Conservation (phyloP, 2,888 invertebrate genomes). For the Caenorhabditis sp. region DNA sequence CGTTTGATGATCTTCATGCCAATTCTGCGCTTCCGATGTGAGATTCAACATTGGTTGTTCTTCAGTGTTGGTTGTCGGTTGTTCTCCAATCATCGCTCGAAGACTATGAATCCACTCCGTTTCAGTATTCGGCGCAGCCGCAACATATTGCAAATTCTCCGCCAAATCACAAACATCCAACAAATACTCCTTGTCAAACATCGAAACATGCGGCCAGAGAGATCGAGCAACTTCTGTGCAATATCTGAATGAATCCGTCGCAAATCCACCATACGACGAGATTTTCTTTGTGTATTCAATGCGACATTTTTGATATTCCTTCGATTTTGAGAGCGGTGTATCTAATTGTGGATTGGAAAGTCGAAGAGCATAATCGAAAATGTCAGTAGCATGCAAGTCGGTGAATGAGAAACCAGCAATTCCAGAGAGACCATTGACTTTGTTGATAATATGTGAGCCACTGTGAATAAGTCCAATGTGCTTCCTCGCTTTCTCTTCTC, state of each 20-base stretch:
- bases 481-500: constrained; percentile 29
- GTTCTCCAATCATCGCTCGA: constrained; percentile 24
- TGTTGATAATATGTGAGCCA: constrained; percentile 29
- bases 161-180: constrained; percentile 57
- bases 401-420: constrained; percentile 48
- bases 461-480: constrained; percentile 37
- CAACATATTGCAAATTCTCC: constrained; percentile 41
- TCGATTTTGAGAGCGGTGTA: constrained; percentile 48
- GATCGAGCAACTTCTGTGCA: constrained; percentile 48
- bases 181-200: constrained; percentile 34
- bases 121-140: constrained; percentile 37
- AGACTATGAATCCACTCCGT: constrained; percentile 49
- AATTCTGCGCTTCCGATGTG: constrained; percentile 46
- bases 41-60: neutral
- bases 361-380: constrained; percentile 64
- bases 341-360: constrained; percentile 41
- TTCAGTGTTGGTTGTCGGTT: constrained; percentile 7
- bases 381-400: constrained; percentile 70
- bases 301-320: constrained; percentile 52
- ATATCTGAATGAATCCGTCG: constrained; percentile 54
- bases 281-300: constrained; percentile 63
- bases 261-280: constrained; percentile 62
- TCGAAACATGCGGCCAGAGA: constrained; percentile 38
- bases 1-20: constrained; percentile 51
- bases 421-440: constrained; percentile 25